Conservation (phyloP, 1,140 invertebrate species). For the Leptopilina boulardi region DNA sequence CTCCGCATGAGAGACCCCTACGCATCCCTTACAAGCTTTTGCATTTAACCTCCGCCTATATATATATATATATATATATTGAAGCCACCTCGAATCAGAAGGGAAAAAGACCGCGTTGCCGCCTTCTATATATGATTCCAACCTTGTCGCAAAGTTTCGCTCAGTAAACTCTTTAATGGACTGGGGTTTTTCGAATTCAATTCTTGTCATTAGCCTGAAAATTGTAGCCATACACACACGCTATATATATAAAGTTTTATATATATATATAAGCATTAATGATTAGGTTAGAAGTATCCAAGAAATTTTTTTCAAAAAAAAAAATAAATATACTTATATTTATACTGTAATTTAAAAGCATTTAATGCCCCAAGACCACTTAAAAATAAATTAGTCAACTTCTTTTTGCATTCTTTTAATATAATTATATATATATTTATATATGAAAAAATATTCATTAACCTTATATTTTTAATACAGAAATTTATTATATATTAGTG, state of each 20-base stretch:
- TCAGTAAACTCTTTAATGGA: background rate
- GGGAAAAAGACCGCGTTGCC: background rate
- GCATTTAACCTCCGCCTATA: conserved; percentile 69
- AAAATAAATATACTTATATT: too few species aligned
- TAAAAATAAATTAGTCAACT: background rate
- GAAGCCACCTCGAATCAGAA: conserved; percentile 41
- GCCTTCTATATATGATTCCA: background rate
- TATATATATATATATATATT: too few species aligned
- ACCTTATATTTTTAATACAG: background rate
- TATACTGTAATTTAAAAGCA: conserved; percentile 5
- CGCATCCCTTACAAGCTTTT: conserved; percentile 73
- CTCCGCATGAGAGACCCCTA: conserved; percentile 58
- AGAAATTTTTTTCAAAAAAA: background rate
- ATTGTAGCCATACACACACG: background rate
- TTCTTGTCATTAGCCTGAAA: background rate
- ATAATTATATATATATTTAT: background rate
- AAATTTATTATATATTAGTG: too few species aligned
- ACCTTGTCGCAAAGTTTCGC: conserved; percentile 10
- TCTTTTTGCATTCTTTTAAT: background rate
- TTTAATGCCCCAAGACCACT: background rate
- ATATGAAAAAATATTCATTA: background rate
- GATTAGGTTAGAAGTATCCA: background rate
- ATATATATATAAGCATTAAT: too few species aligned
- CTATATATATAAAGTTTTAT: background rate
- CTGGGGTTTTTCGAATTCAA: background rate